Evolutionary conservation across 1,140 invertebrate genomes (phyloP).

Genomic region (Ganaspis sp.): DNA sequence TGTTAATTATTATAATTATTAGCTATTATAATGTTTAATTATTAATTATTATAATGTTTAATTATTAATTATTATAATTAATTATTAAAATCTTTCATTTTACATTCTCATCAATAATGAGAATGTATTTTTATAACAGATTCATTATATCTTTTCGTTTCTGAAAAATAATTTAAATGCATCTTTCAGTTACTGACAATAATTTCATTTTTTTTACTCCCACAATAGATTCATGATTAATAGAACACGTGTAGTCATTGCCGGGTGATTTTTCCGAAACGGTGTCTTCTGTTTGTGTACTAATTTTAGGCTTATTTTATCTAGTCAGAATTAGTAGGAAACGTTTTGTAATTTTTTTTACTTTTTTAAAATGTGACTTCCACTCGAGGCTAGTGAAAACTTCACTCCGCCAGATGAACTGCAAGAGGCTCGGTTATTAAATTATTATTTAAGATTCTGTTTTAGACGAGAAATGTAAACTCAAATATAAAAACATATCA

Average conservation of each 20-base stretch:
- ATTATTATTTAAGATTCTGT: not conserved
- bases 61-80: too few species aligned
- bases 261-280: not conserved
- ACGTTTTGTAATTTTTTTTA: not conserved
- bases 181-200: too few species aligned
- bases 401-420: not conserved
- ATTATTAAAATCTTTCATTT: too few species aligned
- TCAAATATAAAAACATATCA: slow-evolving; percentile 11
- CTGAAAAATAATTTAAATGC: too few species aligned
- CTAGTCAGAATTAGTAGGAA: not conserved
- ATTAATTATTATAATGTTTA: too few species aligned
- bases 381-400: not conserved
- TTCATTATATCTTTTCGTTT: too few species aligned
- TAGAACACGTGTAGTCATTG: not conserved
- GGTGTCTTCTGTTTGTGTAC: not conserved
- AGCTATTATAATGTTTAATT: too few species aligned
- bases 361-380: not conserved
- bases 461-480: not conserved
- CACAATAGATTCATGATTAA: too few species aligned
- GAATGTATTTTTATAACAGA: too few species aligned
- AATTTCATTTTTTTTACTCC: too few species aligned
- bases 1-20: too few species aligned
- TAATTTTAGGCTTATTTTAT: slow-evolving; percentile 14
- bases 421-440: not conserved
- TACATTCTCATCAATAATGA: too few species aligned